Percentiles rank a stretch among this genome's conserved stretches.
Conservation (phyloP, 2,113 vertebrate genomes). For the Chunga burmeisteri region DNA sequence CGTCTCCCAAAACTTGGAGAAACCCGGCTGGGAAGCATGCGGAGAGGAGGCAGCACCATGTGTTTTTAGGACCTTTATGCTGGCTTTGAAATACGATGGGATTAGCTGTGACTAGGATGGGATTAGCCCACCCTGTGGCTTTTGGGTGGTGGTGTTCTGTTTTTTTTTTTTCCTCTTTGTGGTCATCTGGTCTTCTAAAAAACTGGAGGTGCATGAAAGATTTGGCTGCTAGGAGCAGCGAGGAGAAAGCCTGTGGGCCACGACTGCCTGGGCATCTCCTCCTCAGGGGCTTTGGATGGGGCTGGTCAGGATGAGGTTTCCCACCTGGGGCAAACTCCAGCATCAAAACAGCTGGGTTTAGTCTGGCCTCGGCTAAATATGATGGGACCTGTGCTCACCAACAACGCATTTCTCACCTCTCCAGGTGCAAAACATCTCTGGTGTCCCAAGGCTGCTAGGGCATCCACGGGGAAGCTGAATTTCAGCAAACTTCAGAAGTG, state of each 20-base stretch:
- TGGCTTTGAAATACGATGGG: not conserved
- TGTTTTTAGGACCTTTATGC: not conserved
- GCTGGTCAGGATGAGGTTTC: not conserved
- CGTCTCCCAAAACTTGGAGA: not conserved
- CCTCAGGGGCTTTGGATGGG: not conserved
- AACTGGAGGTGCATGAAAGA: not conserved
- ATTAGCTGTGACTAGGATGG: not conserved
- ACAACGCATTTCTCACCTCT: accelerated
- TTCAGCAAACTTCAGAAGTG: not conserved
- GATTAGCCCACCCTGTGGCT: not conserved
- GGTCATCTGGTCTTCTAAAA: not conserved
- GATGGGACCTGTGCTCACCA: accelerated
- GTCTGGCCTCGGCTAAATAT: not conserved
- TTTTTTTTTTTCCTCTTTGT: not conserved
- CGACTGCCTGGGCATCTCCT: accelerated
- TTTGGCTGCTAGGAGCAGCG: not conserved
- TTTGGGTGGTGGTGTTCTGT: not conserved
- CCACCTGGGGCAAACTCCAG: not conserved
- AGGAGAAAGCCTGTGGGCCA: accelerated
- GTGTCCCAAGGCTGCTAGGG: not conserved
- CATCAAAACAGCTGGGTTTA: not conserved
- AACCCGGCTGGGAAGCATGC: not conserved
- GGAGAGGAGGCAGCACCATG: not conserved
- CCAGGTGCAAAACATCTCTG: not conserved
- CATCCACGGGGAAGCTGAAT: not conserved